A percentile compares a stretch with the other conserved stretches of the same genome.
Evolutionary conservation across 2,888 invertebrate species (phyloP).

Genomic region (Thereva unica): DNA sequence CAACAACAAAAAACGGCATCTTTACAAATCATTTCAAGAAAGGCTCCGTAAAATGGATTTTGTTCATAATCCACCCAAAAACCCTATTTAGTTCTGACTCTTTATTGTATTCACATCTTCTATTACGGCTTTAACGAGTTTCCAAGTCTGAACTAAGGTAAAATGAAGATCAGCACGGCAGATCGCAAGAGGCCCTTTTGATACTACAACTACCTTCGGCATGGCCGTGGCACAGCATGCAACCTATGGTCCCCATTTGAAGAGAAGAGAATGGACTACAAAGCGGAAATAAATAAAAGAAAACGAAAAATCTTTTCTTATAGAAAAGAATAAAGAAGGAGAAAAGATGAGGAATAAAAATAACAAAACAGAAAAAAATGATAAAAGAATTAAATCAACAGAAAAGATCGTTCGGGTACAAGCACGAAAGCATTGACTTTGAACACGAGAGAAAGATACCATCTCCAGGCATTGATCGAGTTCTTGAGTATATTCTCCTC

Average conservation of each 20-base stretch:
- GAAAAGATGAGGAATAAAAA: slow-evolving; percentile 21
- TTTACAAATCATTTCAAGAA: no score
- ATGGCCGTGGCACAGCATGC: slow-evolving; percentile 7
- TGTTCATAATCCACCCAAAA: neutral
- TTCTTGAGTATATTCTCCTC: no score
- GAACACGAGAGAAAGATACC: slow-evolving; percentile 16
- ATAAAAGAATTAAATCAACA: slow-evolving; percentile 33
- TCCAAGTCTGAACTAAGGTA: slow-evolving; percentile 9
- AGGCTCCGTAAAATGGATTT: slow-evolving; percentile 14
- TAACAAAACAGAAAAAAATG: slow-evolving; percentile 23
- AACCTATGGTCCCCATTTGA: slow-evolving; percentile 1
- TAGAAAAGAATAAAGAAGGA: slow-evolving; percentile 16
- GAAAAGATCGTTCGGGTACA: slow-evolving; percentile 14
- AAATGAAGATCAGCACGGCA: slow-evolving; percentile 22
- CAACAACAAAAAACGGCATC: no score
- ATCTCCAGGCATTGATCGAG: neutral
- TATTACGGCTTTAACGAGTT: slow-evolving; percentile 35
- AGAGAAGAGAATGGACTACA: slow-evolving; percentile 6
- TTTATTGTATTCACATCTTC: slow-evolving; percentile 28
- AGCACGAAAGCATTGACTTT: slow-evolving; percentile 22
- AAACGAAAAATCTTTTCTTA: slow-evolving; percentile 15
- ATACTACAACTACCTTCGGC: neutral
- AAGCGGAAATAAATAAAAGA: slow-evolving; percentile 33
- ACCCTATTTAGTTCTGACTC: slow-evolving; percentile 16
- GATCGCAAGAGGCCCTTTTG: slow-evolving; percentile 21